Conservation (phyloP, 2,113 vertebrate species). For the Triplophysa siluroides region DNA sequence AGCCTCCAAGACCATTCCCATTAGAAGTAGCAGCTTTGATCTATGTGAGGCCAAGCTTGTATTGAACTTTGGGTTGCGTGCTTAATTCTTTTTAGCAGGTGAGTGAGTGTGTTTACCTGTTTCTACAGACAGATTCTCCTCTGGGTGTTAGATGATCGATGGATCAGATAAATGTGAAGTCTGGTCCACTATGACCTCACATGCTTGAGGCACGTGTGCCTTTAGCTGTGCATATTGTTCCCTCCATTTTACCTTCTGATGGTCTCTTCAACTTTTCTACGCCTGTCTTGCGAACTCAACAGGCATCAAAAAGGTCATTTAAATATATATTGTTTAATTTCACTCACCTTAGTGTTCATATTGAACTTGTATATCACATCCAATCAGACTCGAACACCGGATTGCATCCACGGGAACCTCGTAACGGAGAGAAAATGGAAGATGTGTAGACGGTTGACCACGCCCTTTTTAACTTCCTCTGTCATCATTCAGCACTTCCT, state of each 20-base stretch:
- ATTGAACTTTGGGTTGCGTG: conserved; percentile 24
- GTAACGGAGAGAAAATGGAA: not conserved
- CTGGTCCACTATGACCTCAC: conserved; percentile 1
- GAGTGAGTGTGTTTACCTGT: conserved; percentile 39
- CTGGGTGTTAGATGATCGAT: conserved; percentile 13
- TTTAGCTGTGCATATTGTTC: not conserved
- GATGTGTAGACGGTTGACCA: conserved; percentile 18
- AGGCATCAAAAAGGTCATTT: not conserved
- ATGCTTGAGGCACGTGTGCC: conserved; percentile 11
- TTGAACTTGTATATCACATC: not conserved
- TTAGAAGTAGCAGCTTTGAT: conserved; percentile 29
- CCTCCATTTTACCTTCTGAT: not conserved
- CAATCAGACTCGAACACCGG: not conserved
- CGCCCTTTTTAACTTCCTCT: conserved; percentile 42
- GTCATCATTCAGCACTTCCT: not conserved
- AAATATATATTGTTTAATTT: not conserved
- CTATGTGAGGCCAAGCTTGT: conserved; percentile 18
- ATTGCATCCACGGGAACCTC: not conserved
- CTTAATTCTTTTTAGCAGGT: conserved; percentile 18
- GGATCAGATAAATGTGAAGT: not conserved
- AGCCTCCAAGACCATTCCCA: conserved; percentile 1
- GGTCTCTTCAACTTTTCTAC: not conserved
- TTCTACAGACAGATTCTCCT: conserved; percentile 33
- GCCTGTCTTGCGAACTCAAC: not conserved
- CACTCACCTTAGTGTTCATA: conserved; percentile 45